Conservation (phyloP, 2,797 vertebrate species). For the Sebastes reedi region DNA sequence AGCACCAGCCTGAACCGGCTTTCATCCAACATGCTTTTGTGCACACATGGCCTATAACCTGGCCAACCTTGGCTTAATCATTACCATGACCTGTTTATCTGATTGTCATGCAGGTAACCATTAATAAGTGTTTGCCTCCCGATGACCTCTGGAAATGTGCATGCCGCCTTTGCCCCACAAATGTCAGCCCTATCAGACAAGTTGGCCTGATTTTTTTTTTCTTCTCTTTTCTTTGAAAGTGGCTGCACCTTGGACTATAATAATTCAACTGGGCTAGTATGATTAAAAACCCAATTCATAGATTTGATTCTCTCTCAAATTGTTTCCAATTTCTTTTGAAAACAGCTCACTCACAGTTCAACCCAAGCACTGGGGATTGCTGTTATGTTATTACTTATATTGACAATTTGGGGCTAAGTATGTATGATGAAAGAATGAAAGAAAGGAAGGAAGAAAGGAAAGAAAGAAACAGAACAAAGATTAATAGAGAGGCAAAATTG, state of each 20-base stretch:
- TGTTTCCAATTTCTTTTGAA: constrained; percentile 33
- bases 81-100: constrained; percentile 97
- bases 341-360: constrained; percentile 16
- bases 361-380: not conserved
- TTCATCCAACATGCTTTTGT: constrained; percentile 77
- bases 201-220: constrained; percentile 61
- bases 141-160: constrained; percentile 94
- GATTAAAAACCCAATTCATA: constrained; percentile 44
- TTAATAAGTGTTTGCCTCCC: constrained; percentile 99
- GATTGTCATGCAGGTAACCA: constrained; percentile 96
- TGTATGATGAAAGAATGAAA: not conserved
- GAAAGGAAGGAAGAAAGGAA: not conserved
- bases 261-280: constrained; percentile 16
- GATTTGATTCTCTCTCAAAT: constrained; percentile 33
- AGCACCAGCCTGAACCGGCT: constrained; percentile 73
- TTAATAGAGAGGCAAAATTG: constrained; percentile 10
- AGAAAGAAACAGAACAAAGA: not conserved
- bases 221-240: constrained; percentile 44
- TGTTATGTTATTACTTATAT: constrained; percentile 22
- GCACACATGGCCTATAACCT: constrained; percentile 83
- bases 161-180: constrained; percentile 86
- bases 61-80: constrained; percentile 91
- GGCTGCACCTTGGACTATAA: constrained; percentile 60
- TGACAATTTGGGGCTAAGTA: constrained; percentile 11
- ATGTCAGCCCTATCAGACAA: constrained; percentile 84